Percentiles rank a stretch among this genome's conserved stretches.
Conservation (phyloP, 64 coral and sea anemone genomes). For the Stichodactyla helianthus region DNA sequence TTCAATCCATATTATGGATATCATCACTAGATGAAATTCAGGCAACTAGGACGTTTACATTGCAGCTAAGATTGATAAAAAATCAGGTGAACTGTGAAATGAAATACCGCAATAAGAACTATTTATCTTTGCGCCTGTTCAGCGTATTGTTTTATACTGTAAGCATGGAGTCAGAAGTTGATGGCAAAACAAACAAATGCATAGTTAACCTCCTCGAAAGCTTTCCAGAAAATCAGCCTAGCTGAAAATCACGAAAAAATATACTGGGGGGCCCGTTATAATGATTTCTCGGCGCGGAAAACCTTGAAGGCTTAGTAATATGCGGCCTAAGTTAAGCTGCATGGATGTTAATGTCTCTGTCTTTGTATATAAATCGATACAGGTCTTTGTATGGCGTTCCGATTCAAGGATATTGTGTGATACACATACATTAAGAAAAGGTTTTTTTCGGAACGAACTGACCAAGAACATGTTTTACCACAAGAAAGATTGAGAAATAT, state of each 20-base stretch:
- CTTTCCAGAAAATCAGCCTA: not conserved
- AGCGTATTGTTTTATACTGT: not conserved
- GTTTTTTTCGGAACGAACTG: not conserved
- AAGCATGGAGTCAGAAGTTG: not conserved
- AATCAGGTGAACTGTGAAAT: slow-evolving; percentile 1
- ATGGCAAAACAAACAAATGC: slow-evolving; percentile 16
- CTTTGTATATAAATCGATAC: not conserved
- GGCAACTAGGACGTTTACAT: not conserved
- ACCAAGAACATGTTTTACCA: not conserved
- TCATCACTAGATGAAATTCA: not conserved
- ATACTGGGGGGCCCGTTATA: not conserved
- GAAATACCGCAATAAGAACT: not conserved
- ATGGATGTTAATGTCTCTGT: not conserved
- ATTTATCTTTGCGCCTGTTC: not conserved
- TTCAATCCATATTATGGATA: not conserved
- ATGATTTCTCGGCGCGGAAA: not conserved
- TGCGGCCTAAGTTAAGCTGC: not conserved
- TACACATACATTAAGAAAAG: not conserved
- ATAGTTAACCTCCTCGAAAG: not conserved
- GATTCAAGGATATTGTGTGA: not conserved
- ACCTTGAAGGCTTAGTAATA: not conserved
- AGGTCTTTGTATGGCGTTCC: not conserved
- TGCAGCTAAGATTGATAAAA: not conserved
- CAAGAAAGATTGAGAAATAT: not conserved
- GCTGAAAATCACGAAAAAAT: not conserved